Evolutionary conservation across 2,888 invertebrate species (phyloP), one percentile per base, ranked within the genome.

Genomic region (Agrotis segetum): DNA sequence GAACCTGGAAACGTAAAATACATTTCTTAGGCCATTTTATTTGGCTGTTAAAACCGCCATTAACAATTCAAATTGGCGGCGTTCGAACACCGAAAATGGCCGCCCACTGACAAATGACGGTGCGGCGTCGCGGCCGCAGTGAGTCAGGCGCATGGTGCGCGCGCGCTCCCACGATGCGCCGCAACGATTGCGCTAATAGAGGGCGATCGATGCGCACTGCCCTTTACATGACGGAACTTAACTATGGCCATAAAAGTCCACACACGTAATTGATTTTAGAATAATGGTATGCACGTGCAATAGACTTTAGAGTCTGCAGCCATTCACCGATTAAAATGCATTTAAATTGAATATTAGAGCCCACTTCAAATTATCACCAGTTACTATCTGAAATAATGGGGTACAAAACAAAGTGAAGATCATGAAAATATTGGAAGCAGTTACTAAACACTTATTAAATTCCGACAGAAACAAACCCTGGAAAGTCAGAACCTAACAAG

Each of bases 51-150:
- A 85, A 83, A 74, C 72, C 58, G 53, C 62, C 55, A 83, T 81
- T 85, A 77, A 61, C 73, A 85, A 79, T 83, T 79, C 74, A 85
- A 81, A 85, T 85, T 77, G 50, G 73, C 62, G 74, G 74, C 73
- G 77, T 62, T 64, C 70, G 67, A 84, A 82, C 79, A 76, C 82
- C 86, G 62, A 86, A 86, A 86, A 86, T 86, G 85, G 84, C 86
- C 81, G 82, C 85, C 75, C 67, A 77, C 74, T 79, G 84, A 82
- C 81, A 71, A 74, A 74, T 72, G 82, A 82, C 68, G 72, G 58
- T 60, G 70, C 50, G 50, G 73, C 68, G 59, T 46, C 67, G 62
- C 63, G n/a, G 50, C 13, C 79, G 53, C 64, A 49, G 71, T 69
- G 77, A 75, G 71, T 81, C 84, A 67, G 72, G 77, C 83, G 67